Percentiles rank a stretch among this genome's conserved stretches.
Conservation (phyloP, 2,797 vertebrate species). For the Diplodus puntazzo region DNA sequence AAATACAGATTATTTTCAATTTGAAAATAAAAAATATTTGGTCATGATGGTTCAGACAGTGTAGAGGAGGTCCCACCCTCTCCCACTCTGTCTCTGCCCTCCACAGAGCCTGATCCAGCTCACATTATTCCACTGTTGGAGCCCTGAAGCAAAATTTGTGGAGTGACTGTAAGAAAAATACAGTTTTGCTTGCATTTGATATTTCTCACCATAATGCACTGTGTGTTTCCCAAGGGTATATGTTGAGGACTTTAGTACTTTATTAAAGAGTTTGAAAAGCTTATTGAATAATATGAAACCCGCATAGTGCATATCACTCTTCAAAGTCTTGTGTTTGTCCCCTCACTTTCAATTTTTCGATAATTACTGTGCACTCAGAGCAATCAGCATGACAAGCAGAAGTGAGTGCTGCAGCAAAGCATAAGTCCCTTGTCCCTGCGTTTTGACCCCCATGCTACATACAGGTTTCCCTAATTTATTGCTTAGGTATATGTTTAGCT, state of each 20-base stretch:
- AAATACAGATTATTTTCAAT: not conserved
- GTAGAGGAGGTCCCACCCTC: not conserved
- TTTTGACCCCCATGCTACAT: too few species aligned
- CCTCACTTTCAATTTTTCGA: not conserved
- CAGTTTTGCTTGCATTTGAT: not conserved
- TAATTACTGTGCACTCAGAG: not conserved
- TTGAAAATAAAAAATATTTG: not conserved
- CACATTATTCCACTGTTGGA: not conserved
- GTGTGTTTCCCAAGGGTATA: not conserved
- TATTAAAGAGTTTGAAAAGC: not conserved
- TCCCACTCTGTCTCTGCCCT: not conserved
- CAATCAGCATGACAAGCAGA: not conserved
- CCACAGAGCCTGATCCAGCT: slow-evolving; percentile 6
- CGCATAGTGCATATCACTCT: not conserved
- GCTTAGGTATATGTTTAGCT: too few species aligned
- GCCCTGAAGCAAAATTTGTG: not conserved
- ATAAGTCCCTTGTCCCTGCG: too few species aligned
- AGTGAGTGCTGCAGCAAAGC: not conserved
- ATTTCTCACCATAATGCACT: not conserved
- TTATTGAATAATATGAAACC: not conserved
- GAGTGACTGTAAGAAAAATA: slow-evolving; percentile 2
- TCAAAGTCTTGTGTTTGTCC: not conserved
- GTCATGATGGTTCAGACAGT: not conserved
- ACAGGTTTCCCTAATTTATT: too few species aligned
- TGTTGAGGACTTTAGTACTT: not conserved